Evolutionary conservation across 1,140 invertebrate genomes (phyloP), one percentile per base, ranked within the genome.

Genomic region (Mamestra configurata): DNA sequence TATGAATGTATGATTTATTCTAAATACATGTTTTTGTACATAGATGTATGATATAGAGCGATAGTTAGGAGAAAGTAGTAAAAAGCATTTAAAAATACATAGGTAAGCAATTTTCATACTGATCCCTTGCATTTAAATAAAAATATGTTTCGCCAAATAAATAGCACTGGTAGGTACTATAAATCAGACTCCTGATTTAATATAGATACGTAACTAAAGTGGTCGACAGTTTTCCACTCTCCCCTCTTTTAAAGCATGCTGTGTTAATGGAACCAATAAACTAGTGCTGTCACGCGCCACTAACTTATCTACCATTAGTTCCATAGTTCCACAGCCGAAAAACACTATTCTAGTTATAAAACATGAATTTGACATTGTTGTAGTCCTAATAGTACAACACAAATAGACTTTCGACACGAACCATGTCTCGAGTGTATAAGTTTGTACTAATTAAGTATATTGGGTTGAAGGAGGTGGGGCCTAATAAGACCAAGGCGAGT

Each of bases 391-490:
- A 43, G 13, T 31, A 15, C 18, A 51, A 31, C 43, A n/a, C 5
- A 11, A 71, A 71, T 71, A 53, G 68, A 31, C 15, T 51, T 70
- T 53, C 11, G n/a, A 31, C 68, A 71, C 68, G 68, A 71, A 71
- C 68, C 46, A 31, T 31, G 68, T 71, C 68, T 71, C 68, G 46
- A 71, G 68, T 71, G 68, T 71, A 71, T 51, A 71, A 71, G 46
- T 71, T 31, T 71, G 11, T 31, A 51, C 53, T 71, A 71, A 71
- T 71, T 71, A 71, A 71, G 24, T 53, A 71, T 53, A 51, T 51
- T 71, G n/a, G 49, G 27, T 8, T n/a, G 6, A 11, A 22, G 22
- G 66, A n/a, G 43, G 61, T 59, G 4, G 59, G 59, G 31, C 31
- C 18, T 27, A 15, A 37, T 64, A 66, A 43, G 46, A 71, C 5